Conservation (phyloP, 2,797 vertebrate genomes). For the Squalus acanthias region DNA sequence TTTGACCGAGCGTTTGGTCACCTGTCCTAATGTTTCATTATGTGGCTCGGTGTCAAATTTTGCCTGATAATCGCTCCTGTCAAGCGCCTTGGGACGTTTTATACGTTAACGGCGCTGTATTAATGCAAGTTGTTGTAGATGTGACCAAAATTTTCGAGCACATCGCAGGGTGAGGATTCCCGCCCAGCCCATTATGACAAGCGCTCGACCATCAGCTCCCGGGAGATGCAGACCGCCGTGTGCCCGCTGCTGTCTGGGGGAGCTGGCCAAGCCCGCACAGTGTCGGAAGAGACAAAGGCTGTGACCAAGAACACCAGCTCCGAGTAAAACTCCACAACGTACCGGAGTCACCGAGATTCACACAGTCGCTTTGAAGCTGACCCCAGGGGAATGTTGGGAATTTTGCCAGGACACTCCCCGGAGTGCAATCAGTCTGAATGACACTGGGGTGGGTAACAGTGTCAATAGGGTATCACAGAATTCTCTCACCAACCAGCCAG, state of each 20-base stretch:
- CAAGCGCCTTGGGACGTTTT: background rate
- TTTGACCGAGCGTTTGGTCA: background rate
- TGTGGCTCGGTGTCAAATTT: background rate
- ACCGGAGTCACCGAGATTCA: background rate
- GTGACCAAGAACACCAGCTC: background rate
- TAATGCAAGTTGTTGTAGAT: background rate
- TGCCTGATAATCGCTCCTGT: too few species aligned
- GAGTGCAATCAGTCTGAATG: constrained; percentile 9
- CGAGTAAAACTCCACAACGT: background rate
- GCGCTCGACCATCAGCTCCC: background rate
- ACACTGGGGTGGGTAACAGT: background rate
- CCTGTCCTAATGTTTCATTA: background rate
- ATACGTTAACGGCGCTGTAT: background rate
- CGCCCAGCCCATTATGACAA: background rate
- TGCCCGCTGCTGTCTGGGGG: background rate
- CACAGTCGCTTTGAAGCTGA: background rate
- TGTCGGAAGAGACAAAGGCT: background rate
- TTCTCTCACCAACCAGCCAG: background rate
- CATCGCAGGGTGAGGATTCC: background rate
- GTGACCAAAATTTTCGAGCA: background rate
- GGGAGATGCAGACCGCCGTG: background rate
- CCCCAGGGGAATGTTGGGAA: background rate
- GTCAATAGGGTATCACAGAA: background rate
- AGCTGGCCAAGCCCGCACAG: background rate
- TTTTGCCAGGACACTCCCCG: background rate